These are phyloP conservation scores for Syngnathus typhle DNA, from an alignment of 2,113 vertebrate genomes.

Conservation along the genomic window DNA sequence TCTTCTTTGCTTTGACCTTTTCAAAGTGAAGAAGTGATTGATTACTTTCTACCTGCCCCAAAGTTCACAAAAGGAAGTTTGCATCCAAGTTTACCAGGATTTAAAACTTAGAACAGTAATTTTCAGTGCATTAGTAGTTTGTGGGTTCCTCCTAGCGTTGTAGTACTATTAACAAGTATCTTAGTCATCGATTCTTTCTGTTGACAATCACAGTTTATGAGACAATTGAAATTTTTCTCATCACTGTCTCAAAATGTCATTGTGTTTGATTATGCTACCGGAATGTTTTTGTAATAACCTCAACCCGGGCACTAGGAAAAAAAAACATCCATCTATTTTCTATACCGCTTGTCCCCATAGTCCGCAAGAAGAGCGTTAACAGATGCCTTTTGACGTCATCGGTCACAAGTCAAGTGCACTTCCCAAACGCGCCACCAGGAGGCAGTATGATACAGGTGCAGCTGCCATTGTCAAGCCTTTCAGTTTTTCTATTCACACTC, in stretches of 20 bases:
- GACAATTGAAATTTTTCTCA: neutral
- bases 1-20: constrained; percentile 39
- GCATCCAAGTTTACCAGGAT: too few species aligned
- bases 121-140: neutral
- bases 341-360: neutral
- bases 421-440: constrained; percentile 42
- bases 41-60: constrained; percentile 46
- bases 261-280: neutral
- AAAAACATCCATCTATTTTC: neutral
- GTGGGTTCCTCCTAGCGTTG: neutral
- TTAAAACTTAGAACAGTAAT: too few species aligned
- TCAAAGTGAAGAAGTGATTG: constrained; percentile 27
- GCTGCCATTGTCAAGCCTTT: constrained; percentile 6
- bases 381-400: constrained; percentile 13
- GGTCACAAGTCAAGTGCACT: constrained; percentile 7
- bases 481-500: constrained; percentile 10
- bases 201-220: neutral
- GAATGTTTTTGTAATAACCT: neutral
- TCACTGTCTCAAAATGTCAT: neutral
- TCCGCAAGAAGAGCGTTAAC: constrained; percentile 3
- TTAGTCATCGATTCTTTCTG: neutral
- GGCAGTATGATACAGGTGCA: constrained; percentile 49
- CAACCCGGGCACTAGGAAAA: neutral
- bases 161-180: neutral
- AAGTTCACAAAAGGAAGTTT: constrained; percentile 31